Evolutionary conservation across 1,140 invertebrate species (phyloP).

Genomic region (Camponotus pennsylvanicus): DNA sequence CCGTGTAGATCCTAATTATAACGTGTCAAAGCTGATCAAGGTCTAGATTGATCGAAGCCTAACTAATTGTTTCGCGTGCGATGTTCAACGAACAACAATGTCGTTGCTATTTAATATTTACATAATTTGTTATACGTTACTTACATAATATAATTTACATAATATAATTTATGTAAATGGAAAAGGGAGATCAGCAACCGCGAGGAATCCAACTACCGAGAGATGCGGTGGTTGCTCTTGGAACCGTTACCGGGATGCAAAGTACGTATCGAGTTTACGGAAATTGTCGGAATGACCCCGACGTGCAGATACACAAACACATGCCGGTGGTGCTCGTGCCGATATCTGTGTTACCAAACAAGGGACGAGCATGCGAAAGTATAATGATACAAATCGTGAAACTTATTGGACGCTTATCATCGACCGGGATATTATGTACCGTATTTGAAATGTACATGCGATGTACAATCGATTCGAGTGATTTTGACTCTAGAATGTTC

Average conservation of each 20-base stretch:
- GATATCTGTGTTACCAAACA: constrained; percentile 49
- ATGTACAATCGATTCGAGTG: not conserved
- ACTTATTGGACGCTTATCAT: constrained; percentile 19
- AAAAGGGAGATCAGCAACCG: constrained; percentile 35
- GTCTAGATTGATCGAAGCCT: not conserved
- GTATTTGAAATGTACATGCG: constrained; percentile 2
- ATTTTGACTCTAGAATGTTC: not conserved
- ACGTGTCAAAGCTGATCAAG: not conserved
- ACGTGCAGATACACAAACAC: constrained; percentile 70
- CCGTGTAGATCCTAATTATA: not conserved
- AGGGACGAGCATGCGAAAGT: not conserved
- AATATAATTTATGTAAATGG: constrained; percentile 65
- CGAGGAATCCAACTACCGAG: not conserved
- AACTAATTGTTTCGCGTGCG: not conserved
- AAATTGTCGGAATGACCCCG: constrained; percentile 62
- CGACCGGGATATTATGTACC: not conserved
- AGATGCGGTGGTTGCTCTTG: constrained; percentile 10
- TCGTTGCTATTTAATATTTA: too few species aligned
- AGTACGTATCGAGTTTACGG: constrained; percentile 60
- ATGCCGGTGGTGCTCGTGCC: constrained; percentile 42
- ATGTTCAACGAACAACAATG: not conserved
- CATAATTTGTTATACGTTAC: too few species aligned
- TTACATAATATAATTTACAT: constrained; percentile 8
- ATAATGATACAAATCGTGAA: constrained; percentile 6
- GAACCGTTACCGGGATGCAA: constrained; percentile 69